Base-by-base conservation (phyloP, 2,113 vertebrate genomes). In the Xenopus tropicalis region DNA sequence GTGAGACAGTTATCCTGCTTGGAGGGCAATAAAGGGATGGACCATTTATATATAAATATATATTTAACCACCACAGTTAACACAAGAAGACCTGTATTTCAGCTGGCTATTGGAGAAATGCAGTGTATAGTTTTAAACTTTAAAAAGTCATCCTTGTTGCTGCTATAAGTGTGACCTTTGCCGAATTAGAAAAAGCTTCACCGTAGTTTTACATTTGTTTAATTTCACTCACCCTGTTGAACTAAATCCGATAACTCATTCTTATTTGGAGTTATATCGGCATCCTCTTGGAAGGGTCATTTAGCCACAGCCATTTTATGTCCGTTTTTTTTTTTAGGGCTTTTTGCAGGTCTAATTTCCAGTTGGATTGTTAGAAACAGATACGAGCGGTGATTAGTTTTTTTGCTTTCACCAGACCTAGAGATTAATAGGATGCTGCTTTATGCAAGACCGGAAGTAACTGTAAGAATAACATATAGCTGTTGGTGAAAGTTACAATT, bases 81-180 rank as follows among this genome's bases (percentile, higher is more conserved):
- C 14, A 23, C 20, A 59, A 59, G 14, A 59, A 13, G 29, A 59
- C 21, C 57, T 14, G 57, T 14, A n/a, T 64, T 12, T 42, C 29
- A 43, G 29, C 29, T 64, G 62, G 62, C 62, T 42, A 43, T 24
- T 59, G 21, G 57, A 59, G 57, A 59, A 59, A 22, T 48, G 37
- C 19, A 22, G 64, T 66, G 20, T 66, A 10, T 66, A 24, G 21
- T 42, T 73, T 66, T 42, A 29, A 25, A 73, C 71, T 25, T 16
- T 17, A 58, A 42, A 24, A 20, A 25, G 21, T 8, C 3, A 66
- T 43, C 29, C 11, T 25, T 58, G 11, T 66, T 73, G 71, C 63
- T 73, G 71, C 71, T 66, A 66, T 46, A 24, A 29, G 29, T 66
- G 16, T 29, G 71, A 29, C 24, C 46, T 54, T 72, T 21, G n/a